Evolutionary conservation across 1,140 invertebrate species (phyloP).

Genomic region (Trichogramma pretiosum): DNA sequence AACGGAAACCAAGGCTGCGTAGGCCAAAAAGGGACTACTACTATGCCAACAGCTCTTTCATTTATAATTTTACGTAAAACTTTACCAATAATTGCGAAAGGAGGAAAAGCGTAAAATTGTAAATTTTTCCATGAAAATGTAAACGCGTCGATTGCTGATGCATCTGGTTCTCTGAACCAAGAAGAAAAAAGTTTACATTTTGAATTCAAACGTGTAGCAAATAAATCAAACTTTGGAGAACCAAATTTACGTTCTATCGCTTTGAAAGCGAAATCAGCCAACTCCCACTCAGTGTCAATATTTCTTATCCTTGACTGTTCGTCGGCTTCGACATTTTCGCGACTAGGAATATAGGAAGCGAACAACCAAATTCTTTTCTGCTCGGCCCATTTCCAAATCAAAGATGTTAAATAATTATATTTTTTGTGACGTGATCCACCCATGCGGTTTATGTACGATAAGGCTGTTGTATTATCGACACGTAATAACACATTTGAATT

Average conservation of each 20-base stretch:
- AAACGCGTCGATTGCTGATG: neutral
- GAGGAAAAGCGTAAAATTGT: conserved; percentile 22
- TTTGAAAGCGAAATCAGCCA: neutral
- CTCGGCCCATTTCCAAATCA: neutral
- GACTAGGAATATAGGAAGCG: conserved; percentile 9
- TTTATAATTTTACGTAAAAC: conserved; percentile 2
- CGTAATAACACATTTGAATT: neutral
- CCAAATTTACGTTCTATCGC: neutral
- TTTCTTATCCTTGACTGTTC: neutral
- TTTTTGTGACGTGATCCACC: neutral
- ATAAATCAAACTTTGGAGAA: neutral
- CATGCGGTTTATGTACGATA: conserved; percentile 1
- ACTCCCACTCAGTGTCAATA: no score
- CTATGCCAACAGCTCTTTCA: conserved; percentile 18
- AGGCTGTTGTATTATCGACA: conserved; percentile 5
- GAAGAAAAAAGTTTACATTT: conserved; percentile 4
- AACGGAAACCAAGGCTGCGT: conserved; percentile 28
- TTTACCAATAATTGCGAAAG: conserved; percentile 16
- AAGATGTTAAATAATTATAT: neutral
- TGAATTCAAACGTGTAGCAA: neutral
- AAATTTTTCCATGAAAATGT: neutral
- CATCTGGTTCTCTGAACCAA: conserved; percentile 2
- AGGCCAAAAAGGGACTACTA: conserved; percentile 19
- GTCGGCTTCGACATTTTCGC: neutral
- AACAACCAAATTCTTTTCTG: neutral